Percentiles rank a stretch among this genome's conserved stretches.
Evolutionary conservation across 2,797 vertebrate species (phyloP).

Genomic region (Hephaestus fuliginosus): DNA sequence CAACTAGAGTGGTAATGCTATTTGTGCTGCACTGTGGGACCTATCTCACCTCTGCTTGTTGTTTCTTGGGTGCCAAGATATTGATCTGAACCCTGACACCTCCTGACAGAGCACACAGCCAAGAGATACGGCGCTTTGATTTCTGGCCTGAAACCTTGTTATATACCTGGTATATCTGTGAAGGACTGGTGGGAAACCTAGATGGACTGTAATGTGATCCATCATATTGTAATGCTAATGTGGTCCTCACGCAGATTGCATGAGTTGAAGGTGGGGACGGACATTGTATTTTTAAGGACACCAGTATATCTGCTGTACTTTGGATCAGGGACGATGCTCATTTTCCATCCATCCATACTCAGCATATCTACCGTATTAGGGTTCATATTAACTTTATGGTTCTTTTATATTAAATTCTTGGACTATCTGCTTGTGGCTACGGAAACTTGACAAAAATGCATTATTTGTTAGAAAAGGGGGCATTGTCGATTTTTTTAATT

Average conservation of each 20-base stretch:
- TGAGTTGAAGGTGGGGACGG: not conserved
- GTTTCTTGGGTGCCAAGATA: slow-evolving; percentile 66
- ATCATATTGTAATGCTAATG: slow-evolving; percentile 38
- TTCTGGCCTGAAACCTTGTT: slow-evolving; percentile 62
- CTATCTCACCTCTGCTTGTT: slow-evolving; percentile 44
- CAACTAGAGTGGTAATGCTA: slow-evolving; percentile 25
- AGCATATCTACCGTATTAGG: not conserved
- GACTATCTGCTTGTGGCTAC: not conserved
- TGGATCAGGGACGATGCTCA: not conserved
- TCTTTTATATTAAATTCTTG: not conserved
- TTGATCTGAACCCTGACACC: slow-evolving; percentile 73
- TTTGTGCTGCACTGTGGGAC: slow-evolving; percentile 36
- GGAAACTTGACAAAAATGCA: not conserved
- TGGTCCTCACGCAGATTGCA: not conserved
- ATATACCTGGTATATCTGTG: slow-evolving; percentile 21
- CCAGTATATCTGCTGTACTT: not conserved
- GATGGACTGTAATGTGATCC: slow-evolving; percentile 40
- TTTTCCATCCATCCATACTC: not conserved
- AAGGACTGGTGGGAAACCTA: slow-evolving; percentile 33
- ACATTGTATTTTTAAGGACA: not conserved
- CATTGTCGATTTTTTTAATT: not conserved
- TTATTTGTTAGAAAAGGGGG: not conserved
- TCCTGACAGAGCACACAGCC: slow-evolving; percentile 71
- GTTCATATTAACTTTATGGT: not conserved
- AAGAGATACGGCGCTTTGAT: slow-evolving; percentile 68